Evolutionary conservation across 1,140 invertebrate genomes (phyloP), one percentile per base, ranked within the genome.

Genomic region (Acromyrmex echinatior): DNA sequence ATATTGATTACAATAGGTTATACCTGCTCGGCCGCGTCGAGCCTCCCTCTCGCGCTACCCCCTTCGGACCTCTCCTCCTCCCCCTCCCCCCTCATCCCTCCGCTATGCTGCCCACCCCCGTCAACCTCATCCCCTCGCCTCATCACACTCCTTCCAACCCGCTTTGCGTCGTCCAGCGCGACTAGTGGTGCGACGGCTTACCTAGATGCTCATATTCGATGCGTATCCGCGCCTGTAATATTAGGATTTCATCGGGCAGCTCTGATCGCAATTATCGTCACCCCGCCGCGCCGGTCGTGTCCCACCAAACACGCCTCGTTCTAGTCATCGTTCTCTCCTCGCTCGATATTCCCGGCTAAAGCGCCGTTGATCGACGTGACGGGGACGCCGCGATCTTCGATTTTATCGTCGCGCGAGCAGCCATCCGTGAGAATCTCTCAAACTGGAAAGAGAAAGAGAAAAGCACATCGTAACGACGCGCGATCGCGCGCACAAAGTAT

Each of bases 1-100:
- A 95, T 95, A 95, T 95, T 95, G 94, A 95, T 95, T 95, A 95
- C 94, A 95, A 94, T 95, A 92, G 94, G 93, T 93, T 95, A 94
- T 94, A 94, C 94, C 94, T 94, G 93, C 89, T 92, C 91, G 87
- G 71, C 88, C 90, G 91, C 92, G 90, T 89, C 91, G 71, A 82
- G 68, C 65, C 79, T 31, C 84, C 87, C 49, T 85, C 51, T 70
- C 21, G 51, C 39, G 28, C 70, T 68, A 35, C 3, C 25, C 86
- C 88, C 90, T 7, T 39, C 7, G 35, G 1, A n/a, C 35, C 56
- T 6, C 0, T 6, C 31, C 31, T 35, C 31, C 6, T 4, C 31
- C 18, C 31, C 28, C 31, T 31, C 21, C 31, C 31, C 21, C 28
- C 28, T 31, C 28, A 2, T 3, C 28, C 25, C 16, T 86, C 60